A percentile compares a stretch with the other conserved stretches of the same genome.
Conservation (phyloP, 37 sponge, comb jelly and placozoan species). For the Beroe ovata region DNA sequence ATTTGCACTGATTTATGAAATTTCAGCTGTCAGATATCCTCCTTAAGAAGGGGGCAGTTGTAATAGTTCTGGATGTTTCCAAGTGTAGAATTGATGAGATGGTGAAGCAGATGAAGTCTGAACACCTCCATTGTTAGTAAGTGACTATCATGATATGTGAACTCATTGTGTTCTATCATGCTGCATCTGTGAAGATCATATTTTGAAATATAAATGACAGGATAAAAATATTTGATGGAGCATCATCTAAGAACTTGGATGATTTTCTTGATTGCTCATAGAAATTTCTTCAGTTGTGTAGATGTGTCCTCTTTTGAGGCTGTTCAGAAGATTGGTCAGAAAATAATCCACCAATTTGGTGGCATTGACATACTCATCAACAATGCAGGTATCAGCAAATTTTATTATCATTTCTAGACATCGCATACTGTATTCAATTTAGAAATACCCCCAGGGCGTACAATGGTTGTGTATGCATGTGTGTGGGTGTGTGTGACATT, state of each 20-base stretch:
- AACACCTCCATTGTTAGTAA: not conserved
- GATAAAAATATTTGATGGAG: no score
- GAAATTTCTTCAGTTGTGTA: not conserved
- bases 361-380: constrained; percentile 46
- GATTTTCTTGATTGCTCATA: no score
- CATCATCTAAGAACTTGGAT: no score
- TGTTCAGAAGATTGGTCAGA: not conserved
- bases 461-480: no score
- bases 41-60: not conserved
- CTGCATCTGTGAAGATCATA: no score
- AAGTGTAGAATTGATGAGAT: not conserved
- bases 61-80: constrained; percentile 8
- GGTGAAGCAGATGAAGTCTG: not conserved
- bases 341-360: not conserved
- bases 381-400: constrained; percentile 12
- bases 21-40: constrained; percentile 22
- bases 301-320: not conserved
- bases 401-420: no score
- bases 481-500: no score
- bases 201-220: no score
- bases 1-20: not conserved
- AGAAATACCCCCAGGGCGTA: no score
- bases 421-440: no score
- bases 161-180: no score
- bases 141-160: no score